Evolutionary conservation across 2,797 vertebrate genomes (phyloP).

Genomic region (Sternarchorhynchus goeldii): DNA sequence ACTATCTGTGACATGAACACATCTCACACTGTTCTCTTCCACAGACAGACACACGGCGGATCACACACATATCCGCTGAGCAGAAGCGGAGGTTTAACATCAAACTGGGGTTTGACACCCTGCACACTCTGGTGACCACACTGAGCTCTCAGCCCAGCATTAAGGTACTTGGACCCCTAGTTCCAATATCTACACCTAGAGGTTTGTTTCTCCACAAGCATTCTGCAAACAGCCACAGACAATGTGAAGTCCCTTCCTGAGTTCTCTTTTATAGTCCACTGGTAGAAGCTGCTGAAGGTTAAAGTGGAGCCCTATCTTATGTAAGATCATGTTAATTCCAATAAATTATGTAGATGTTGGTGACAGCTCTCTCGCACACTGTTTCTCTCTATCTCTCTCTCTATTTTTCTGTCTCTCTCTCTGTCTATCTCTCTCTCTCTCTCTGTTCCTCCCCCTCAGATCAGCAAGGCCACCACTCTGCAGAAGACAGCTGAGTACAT

Average conservation of each 20-base stretch:
- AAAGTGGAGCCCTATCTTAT: neutral
- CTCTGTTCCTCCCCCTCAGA: constrained; percentile 68
- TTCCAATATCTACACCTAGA: no score
- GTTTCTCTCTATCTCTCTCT: neutral
- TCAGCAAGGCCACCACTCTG: constrained; percentile 95
- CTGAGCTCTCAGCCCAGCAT: constrained; percentile 90
- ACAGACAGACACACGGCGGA: constrained; percentile 86
- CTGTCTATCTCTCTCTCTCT: neutral
- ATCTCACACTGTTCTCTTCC: constrained; percentile 42
- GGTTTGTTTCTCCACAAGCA: no score
- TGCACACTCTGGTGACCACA: constrained; percentile 90
- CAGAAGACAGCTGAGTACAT: constrained; percentile 97
- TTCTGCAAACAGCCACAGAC: no score
- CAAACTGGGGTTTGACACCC: constrained; percentile 94
- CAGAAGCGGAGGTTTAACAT: constrained; percentile 99
- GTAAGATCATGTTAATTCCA: neutral
- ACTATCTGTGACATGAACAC: neutral
- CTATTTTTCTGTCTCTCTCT: neutral
- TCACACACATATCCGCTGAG: constrained; percentile 96
- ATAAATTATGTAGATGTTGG: neutral
- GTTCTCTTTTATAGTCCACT: no score
- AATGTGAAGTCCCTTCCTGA: no score
- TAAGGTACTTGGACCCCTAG: constrained; percentile 79
- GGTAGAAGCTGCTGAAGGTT: neutral
- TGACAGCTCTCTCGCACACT: neutral